Percentiles rank a stretch among this genome's conserved stretches.
phyloP scores from a whole-genome alignment of 2,888 invertebrate species.

The Micropterix aruncella region DNA sequence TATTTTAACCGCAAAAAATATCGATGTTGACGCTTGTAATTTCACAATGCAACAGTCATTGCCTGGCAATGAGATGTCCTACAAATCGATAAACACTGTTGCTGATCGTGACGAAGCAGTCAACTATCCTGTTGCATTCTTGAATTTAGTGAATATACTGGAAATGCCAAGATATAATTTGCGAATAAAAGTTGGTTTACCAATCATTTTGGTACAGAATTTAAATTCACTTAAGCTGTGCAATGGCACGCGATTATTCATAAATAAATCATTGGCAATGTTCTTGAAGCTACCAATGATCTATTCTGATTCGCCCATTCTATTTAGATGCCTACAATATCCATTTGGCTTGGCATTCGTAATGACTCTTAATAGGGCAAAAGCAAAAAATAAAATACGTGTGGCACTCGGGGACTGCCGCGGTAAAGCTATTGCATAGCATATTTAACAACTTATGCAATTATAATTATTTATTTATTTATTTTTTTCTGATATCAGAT shows the following conservation, averaged over 20 bases:
- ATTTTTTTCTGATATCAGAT: too few relatives aligned
- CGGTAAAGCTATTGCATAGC: too few relatives aligned
- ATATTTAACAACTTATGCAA: too few relatives aligned
- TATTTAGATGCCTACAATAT: not conserved
- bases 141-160: not conserved
- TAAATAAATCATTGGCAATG: not conserved
- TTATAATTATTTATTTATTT: too few relatives aligned
- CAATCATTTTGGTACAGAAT: not conserved
- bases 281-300: not conserved
- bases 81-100: not conserved
- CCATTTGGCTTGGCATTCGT: not conserved
- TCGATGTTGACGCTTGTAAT: not conserved
- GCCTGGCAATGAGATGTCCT: too few relatives aligned
- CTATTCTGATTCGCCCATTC: not conserved
- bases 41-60: too few relatives aligned
- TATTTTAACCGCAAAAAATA: not conserved
- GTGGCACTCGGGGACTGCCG: too few relatives aligned
- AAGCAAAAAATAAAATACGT: not conserved
- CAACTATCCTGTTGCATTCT: not conserved
- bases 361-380: not conserved
- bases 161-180: not conserved
- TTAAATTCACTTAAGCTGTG: not conserved
- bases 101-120: not conserved
- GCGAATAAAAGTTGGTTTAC: not conserved
- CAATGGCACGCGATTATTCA: too few relatives aligned